Conservation (phyloP, 1,140 invertebrate genomes). For the Cryptotermes secundus region DNA sequence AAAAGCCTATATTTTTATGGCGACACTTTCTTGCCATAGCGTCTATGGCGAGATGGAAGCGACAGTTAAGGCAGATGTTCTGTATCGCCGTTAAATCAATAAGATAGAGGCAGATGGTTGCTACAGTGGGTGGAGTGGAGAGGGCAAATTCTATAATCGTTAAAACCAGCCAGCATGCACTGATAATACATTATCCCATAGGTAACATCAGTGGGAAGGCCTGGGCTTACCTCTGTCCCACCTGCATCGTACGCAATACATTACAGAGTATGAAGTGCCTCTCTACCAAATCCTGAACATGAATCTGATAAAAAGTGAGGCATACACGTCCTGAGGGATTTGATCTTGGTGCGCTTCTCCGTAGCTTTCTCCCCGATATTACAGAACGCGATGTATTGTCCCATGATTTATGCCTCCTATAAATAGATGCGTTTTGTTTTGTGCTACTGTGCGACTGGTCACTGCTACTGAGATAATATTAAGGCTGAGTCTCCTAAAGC, state of each 20-base stretch:
- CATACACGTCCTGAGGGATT: background rate
- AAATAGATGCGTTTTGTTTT: background rate
- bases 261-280: background rate
- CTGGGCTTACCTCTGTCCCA: background rate
- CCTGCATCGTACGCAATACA: background rate
- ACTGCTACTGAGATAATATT: background rate
- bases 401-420: background rate
- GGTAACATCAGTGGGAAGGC: background rate
- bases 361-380: background rate
- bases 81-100: background rate
- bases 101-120: background rate
- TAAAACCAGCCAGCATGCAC: background rate
- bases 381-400: background rate
- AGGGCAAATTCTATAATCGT: constrained; percentile 10
- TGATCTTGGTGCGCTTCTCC: background rate
- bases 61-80: background rate
- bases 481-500: background rate
- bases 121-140: no score
- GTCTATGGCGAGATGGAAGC: background rate
- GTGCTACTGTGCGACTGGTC: background rate
- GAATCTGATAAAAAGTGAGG: background rate
- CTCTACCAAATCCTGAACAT: background rate
- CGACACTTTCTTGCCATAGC: background rate
- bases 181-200: background rate
- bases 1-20: background rate